Conservation (phyloP, 2,797 vertebrate genomes). For the Periparus ater region DNA sequence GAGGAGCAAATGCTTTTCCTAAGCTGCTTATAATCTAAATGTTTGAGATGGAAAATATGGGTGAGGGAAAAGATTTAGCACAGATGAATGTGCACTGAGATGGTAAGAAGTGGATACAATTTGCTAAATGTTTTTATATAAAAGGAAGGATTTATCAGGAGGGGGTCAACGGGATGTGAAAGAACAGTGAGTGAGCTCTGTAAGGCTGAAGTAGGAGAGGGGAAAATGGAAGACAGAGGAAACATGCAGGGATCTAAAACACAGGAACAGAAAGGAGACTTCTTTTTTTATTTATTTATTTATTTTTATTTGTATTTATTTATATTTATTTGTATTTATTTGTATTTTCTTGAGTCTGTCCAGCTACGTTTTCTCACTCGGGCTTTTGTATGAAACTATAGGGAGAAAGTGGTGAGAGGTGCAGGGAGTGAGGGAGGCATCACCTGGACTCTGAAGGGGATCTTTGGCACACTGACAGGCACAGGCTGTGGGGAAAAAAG, state of each 20-base stretch:
- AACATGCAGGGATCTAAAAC: neutral
- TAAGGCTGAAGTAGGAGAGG: neutral
- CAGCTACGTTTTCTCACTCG: neutral
- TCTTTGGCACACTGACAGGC: neutral
- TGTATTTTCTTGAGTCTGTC: neutral
- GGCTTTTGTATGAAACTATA: neutral
- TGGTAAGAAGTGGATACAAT: neutral
- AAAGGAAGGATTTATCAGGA: neutral
- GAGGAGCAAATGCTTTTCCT: neutral
- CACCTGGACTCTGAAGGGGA: neutral
- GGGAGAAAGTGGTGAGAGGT: neutral
- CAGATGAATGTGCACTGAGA: neutral
- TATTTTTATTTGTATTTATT: neutral
- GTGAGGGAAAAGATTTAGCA: neutral
- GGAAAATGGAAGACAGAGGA: neutral
- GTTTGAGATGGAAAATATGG: neutral
- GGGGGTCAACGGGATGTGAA: neutral
- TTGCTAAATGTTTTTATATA: neutral
- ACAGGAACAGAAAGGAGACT: neutral
- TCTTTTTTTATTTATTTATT: too few relatives aligned
- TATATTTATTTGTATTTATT: neutral
- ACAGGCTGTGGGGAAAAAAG: neutral
- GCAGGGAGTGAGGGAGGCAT: neutral
- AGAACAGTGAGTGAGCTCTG: neutral
- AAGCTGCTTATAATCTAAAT: conserved; percentile 12